These are phyloP conservation scores for Anolis sagrei DNA, from an alignment of 2,113 vertebrate genomes.

Conservation along the genomic window DNA sequence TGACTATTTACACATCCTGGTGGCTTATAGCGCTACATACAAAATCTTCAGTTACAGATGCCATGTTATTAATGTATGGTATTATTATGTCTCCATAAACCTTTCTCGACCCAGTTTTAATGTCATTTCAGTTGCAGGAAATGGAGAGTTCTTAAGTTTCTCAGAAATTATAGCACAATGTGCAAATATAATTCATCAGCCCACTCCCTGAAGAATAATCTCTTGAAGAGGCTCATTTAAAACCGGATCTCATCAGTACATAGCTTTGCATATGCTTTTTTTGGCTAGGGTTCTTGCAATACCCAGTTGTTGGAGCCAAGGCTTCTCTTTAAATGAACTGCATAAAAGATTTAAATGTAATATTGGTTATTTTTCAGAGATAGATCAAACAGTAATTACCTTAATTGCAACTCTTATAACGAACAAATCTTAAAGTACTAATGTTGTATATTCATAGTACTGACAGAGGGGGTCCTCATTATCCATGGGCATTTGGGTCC, in stretches of 20 bases:
- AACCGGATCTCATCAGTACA: background rate
- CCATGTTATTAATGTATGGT: background rate
- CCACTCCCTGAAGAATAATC: background rate
- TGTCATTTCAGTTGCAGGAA: background rate
- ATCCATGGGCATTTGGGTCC: no score
- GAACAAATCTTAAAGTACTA: background rate
- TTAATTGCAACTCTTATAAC: background rate
- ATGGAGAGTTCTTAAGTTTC: background rate
- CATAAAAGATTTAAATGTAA: slow-evolving; percentile 27
- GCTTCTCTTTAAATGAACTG: slow-evolving; percentile 81
- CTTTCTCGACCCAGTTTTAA: background rate
- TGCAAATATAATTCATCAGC: background rate
- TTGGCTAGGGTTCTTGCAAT: slow-evolving; percentile 76
- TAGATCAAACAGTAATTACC: background rate
- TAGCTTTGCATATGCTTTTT: slow-evolving; percentile 64
- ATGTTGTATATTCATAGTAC: no score
- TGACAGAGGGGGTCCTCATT: no score
- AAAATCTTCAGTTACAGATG: background rate
- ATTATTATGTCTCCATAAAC: background rate
- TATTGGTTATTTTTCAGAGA: background rate
- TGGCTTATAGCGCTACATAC: background rate
- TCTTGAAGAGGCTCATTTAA: background rate
- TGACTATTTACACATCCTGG: background rate
- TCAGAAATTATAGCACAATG: background rate
- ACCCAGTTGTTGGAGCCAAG: slow-evolving; percentile 77